phyloP scores from a whole-genome alignment of 1,140 invertebrate species.

The Drosophila albomicans region DNA sequence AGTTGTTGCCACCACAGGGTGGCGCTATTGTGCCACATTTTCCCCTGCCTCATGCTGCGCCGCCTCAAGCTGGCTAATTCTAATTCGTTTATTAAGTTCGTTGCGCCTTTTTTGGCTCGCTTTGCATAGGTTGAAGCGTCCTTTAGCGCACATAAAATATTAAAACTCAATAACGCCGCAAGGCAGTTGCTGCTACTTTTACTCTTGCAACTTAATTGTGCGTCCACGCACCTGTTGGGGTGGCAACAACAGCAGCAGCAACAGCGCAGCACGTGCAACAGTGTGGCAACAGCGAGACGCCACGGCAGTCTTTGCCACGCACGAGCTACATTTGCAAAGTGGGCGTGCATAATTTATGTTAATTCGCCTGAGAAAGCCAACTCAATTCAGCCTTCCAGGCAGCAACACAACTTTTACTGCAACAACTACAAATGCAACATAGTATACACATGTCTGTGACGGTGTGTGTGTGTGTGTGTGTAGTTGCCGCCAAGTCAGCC shows the following conservation, averaged over 20 bases:
- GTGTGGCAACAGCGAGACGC: constrained; percentile 2
- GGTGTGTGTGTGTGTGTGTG: background rate
- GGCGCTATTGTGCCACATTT: constrained; percentile 30
- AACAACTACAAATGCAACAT: constrained; percentile 21
- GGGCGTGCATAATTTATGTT: constrained; percentile 82
- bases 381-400: constrained; percentile 17
- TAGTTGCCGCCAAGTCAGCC: constrained; percentile 35
- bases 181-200: constrained; percentile 24
- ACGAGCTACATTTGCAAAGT: constrained; percentile 79
- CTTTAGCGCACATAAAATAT: constrained; percentile 57
- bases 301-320: constrained; percentile 52
- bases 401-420: constrained; percentile 34
- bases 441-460: constrained; percentile 1
- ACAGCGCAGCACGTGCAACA: constrained; percentile 55
- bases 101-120: constrained; percentile 42
- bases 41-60: background rate
- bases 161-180: constrained; percentile 72
- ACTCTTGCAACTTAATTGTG: constrained; percentile 67
- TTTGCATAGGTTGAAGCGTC: constrained; percentile 72
- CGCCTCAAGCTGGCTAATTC: constrained; percentile 70
- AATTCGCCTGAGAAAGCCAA: constrained; percentile 71
- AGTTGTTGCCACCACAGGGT: constrained; percentile 55
- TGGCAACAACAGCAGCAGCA: constrained; percentile 5
- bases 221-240: constrained; percentile 67
- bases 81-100: constrained; percentile 73